Evolutionary conservation across 2,888 invertebrate genomes (phyloP).

Genomic region (Ophraella communa): DNA sequence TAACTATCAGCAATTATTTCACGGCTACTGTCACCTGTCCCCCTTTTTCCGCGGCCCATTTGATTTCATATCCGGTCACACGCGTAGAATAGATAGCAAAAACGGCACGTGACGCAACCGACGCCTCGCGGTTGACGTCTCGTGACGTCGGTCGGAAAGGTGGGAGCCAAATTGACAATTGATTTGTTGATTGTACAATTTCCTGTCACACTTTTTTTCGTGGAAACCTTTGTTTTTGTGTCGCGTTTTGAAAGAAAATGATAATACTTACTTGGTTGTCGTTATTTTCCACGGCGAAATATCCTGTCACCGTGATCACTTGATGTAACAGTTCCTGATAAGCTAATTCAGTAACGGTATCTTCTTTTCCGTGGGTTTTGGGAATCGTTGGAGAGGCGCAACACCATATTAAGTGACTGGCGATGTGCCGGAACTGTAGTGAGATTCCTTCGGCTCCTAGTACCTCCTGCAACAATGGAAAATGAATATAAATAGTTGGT

Average conservation of each 20-base stretch:
- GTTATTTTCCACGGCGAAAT: constrained; percentile 79
- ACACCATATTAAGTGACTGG: constrained; percentile 80
- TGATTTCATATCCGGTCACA: constrained; percentile 5
- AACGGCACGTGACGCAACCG: background rate
- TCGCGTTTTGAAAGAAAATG: no score
- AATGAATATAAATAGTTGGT: no score
- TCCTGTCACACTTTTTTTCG: background rate
- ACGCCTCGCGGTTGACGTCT: background rate
- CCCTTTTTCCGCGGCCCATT: background rate
- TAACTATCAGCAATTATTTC: background rate
- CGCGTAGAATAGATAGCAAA: background rate
- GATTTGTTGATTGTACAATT: background rate
- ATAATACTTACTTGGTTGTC: constrained; percentile 76
- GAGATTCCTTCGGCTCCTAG: constrained; percentile 85
- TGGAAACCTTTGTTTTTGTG: no score
- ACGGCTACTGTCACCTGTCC: background rate
- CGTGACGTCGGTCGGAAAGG: background rate
- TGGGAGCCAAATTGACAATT: constrained; percentile 1
- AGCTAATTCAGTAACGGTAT: constrained; percentile 57
- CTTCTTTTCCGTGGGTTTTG: constrained; percentile 64
- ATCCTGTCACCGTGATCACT: constrained; percentile 81
- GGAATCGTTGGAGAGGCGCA: constrained; percentile 57
- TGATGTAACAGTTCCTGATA: constrained; percentile 76
- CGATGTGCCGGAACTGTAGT: constrained; percentile 85
- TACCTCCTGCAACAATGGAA: constrained; percentile 63